A percentile compares a stretch with the other conserved stretches of the same genome.
Evolutionary conservation across 2,888 invertebrate genomes (phyloP).

Genomic region (Drosophila vallismaia): DNA sequence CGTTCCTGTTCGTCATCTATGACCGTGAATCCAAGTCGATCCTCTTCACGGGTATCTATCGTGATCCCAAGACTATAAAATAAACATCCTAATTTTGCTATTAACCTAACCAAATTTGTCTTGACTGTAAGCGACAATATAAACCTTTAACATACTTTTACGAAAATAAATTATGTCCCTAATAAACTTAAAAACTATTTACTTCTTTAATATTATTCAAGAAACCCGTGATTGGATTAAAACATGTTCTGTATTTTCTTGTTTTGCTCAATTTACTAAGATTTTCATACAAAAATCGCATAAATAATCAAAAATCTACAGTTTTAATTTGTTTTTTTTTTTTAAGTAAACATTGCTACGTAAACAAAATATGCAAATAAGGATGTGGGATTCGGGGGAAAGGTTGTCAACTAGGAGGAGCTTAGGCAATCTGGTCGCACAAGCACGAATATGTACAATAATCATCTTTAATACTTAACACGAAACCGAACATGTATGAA

Average conservation of each 20-base stretch:
- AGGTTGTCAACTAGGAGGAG: conserved; percentile 57
- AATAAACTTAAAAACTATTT: conserved; percentile 13
- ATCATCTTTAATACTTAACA: conserved; percentile 67
- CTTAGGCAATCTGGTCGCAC: conserved; percentile 51
- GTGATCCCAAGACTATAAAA: conserved; percentile 79
- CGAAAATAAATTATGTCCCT: conserved; percentile 62
- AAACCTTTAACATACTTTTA: conserved; percentile 33
- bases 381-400: neutral
- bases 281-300: conserved; percentile 48
- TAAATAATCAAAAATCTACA: conserved; percentile 56
- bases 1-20: conserved; percentile 92
- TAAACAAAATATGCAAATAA: conserved; percentile 57
- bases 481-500: conserved; percentile 55
- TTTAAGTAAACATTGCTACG: conserved; percentile 72
- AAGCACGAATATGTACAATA: conserved; percentile 61
- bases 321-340: conserved; percentile 38
- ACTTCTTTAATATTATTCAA: no score
- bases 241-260: neutral
- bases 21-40: conserved; percentile 84
- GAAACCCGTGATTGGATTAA: no score
- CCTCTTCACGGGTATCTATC: conserved; percentile 84
- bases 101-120: conserved; percentile 49
- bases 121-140: conserved; percentile 39
- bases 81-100: conserved; percentile 17
- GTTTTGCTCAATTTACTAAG: conserved; percentile 52